phyloP scores from a whole-genome alignment of 2,888 invertebrate species.

The Drepana falcataria region DNA sequence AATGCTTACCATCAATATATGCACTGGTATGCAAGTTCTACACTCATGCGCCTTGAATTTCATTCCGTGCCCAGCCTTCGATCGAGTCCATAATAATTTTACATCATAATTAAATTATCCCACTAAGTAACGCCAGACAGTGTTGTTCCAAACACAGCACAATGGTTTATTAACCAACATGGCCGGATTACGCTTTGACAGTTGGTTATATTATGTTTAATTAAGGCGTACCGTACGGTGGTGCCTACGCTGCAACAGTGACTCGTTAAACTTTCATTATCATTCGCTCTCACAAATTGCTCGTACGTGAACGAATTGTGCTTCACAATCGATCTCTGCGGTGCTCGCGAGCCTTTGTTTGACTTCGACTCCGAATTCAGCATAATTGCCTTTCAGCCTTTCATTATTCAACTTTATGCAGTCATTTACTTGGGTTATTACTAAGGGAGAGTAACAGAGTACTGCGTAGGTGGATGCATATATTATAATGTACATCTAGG shows the following conservation, averaged over 20 bases:
- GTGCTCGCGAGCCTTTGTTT: constrained; percentile 70
- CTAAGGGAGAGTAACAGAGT: constrained; percentile 69
- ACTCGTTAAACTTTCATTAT: constrained; percentile 76
- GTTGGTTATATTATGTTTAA: constrained; percentile 64
- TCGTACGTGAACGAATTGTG: constrained; percentile 74
- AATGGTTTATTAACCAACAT: constrained; percentile 38
- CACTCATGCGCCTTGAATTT: constrained; percentile 46
- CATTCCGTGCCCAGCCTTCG: constrained; percentile 35
- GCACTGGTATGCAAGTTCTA: constrained; percentile 58
- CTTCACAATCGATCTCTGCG: constrained; percentile 70
- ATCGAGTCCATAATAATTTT: constrained; percentile 37
- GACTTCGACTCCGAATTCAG: constrained; percentile 76
- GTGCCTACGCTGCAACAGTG: constrained; percentile 48
- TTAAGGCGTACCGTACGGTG: constrained; percentile 42
- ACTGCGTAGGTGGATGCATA: constrained; percentile 76
- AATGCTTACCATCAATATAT: constrained; percentile 65
- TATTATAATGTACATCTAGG: constrained; percentile 74
- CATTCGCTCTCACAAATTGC: constrained; percentile 71
- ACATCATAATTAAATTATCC: constrained; percentile 35
- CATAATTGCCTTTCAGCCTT: constrained; percentile 78
- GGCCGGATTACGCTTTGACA: constrained; percentile 42
- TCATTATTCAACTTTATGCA: constrained; percentile 78
- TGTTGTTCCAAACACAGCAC: constrained; percentile 40
- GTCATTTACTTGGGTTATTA: constrained; percentile 77
- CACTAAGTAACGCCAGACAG: constrained; percentile 35